Evolutionary conservation across 2,113 vertebrate genomes (phyloP).

Genomic region (Ceuthmochares aereus): DNA sequence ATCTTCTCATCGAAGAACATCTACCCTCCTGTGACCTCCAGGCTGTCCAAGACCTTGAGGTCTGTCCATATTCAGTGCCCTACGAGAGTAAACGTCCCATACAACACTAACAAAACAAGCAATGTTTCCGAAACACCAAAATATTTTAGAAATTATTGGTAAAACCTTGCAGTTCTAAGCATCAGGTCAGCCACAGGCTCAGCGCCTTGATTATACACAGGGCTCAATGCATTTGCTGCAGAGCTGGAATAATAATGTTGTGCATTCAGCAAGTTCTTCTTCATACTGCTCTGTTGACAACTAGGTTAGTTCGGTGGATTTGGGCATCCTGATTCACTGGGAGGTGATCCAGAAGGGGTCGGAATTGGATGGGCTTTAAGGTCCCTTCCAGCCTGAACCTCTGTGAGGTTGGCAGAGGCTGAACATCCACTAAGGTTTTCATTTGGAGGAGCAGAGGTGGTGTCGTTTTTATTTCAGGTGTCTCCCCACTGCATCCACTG

Average conservation of each 20-base stretch:
- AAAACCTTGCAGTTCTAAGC: not conserved
- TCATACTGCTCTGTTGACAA: fast-evolving
- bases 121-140: not conserved
- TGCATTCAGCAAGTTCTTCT: not conserved
- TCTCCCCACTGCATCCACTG: fast-evolving
- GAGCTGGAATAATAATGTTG: not conserved
- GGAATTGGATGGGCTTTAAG: no score
- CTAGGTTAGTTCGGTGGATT: not conserved
- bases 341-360: no score
- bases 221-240: fast-evolving
- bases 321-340: not conserved
- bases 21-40: fast-evolving
- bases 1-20: not conserved
- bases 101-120: fast-evolving
- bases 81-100: not conserved
- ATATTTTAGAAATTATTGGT: not conserved
- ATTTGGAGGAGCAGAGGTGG: not conserved
- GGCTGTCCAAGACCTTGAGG: not conserved
- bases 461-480: not conserved
- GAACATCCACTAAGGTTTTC: not conserved
- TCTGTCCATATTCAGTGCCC: not conserved
- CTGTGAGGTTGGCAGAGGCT: not conserved
- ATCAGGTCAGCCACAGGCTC: fast-evolving
- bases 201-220: fast-evolving
- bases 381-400: no score